phyloP scores from a whole-genome alignment of 1,140 invertebrate species.

The Venustaconcha ellipsiformis region DNA sequence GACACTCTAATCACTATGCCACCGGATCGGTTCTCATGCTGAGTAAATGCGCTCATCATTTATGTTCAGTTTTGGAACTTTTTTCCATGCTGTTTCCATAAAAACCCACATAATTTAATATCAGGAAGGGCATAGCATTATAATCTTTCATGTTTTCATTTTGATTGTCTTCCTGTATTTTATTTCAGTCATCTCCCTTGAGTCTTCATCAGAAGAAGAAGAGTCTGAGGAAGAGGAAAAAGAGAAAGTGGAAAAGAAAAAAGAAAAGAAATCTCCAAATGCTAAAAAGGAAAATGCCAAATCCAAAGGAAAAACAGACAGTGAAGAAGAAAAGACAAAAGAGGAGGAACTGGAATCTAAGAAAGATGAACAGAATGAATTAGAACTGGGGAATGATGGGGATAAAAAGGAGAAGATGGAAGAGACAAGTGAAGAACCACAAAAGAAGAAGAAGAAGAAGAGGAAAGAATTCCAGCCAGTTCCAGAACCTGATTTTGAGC shows the following conservation, averaged over 20 bases:
- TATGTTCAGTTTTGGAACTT: too few species aligned
- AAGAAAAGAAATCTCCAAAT: background rate
- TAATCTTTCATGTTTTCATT: too few species aligned
- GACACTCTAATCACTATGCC: too few species aligned
- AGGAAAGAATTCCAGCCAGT: constrained; percentile 50
- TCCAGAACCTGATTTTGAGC: constrained; percentile 74
- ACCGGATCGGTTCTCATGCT: background rate
- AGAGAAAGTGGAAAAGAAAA: constrained; percentile 25
- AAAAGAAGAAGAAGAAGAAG: constrained; percentile 33
- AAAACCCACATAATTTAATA: background rate
- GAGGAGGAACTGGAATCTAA: constrained; percentile 1
- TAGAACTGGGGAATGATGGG: constrained; percentile 4
- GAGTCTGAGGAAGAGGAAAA: constrained; percentile 31
- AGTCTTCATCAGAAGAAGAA: constrained; percentile 38
- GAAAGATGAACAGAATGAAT: constrained; percentile 6
- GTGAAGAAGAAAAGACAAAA: background rate
- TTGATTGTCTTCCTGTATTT: background rate
- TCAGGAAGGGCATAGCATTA: too few species aligned
- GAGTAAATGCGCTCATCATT: background rate
- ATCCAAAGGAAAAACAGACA: constrained; percentile 15
- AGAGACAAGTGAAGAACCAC: constrained; percentile 11
- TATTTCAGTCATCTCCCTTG: constrained; percentile 34
- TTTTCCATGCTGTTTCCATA: too few species aligned
- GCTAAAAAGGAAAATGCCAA: constrained; percentile 23
- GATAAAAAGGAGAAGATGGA: constrained; percentile 24